Base-by-base conservation (phyloP, 2,888 invertebrate genomes). In the Micropterix aruncella region DNA sequence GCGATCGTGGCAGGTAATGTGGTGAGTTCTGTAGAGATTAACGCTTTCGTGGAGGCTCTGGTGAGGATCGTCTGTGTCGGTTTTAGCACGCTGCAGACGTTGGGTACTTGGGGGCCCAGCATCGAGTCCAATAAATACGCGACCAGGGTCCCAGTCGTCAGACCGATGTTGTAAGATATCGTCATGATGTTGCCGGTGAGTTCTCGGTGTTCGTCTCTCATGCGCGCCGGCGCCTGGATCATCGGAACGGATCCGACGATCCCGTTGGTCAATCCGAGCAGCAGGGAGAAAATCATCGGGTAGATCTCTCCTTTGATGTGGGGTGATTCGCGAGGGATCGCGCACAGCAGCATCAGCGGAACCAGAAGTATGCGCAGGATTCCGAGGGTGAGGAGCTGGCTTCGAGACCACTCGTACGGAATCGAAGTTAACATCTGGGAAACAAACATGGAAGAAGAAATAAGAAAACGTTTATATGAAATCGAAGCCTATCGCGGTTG, bases 181-280 rank as follows among this genome's bases (percentile, higher is more conserved):
- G 92, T 93, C 92, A 93, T 93, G 63, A 93, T 87, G 59, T 93
- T 93, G 41, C 88, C 88, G 47, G 91, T 87, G 4, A 93, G 77
- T 67, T 93, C 93, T 38, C 89, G 76, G 52, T 88, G 80, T 43
- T 89, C 84, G 47, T 88, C 84, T 12, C 87, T 80, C 3, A 93
- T 91, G 57, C 87, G 81, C 40, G 82, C 80, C 1, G 93, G 89
- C 1, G 92, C 93, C 56, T 88, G 74, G 55, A 93, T 91, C 89
- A 93, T 93, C 2, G 93, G 93, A 19, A 93, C 79, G 47, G 91
- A 90, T 3, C 93, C 93, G 44, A 93, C 80, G 39, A 92, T 70
- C 0, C 93, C 93, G 55, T 93, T 93, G 40, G 83, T 82, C 16
- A 91, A 71, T 2, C 93, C 93, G 47, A 93, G 80, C 55, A 55